Evolutionary conservation across 2,113 vertebrate genomes (phyloP).

Genomic region (Psilopogon haemacephalus): DNA sequence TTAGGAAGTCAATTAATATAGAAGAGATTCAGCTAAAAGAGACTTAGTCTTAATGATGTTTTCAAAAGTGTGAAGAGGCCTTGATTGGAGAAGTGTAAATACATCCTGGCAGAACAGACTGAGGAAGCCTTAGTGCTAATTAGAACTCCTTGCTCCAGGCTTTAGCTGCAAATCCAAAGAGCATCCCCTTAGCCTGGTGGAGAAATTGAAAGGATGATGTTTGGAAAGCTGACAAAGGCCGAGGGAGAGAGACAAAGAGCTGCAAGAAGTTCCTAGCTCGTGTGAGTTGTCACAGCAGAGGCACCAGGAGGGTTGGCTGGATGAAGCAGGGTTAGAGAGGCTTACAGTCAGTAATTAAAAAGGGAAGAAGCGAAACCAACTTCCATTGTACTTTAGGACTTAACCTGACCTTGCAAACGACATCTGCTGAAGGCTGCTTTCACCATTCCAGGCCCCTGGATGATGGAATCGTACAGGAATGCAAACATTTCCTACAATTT

Average conservation of each 20-base stretch:
- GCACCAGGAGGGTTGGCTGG: background rate
- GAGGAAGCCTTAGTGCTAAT: background rate
- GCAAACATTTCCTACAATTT: constrained; percentile 63
- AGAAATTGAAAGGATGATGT: background rate
- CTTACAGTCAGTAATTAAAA: background rate
- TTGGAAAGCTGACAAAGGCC: background rate
- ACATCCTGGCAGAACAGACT: background rate
- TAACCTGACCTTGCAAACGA: constrained; percentile 30
- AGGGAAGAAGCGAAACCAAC: background rate
- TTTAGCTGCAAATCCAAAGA: background rate
- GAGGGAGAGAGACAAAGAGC: background rate
- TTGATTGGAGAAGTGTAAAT: constrained; percentile 8
- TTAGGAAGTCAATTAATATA: background rate
- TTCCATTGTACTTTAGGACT: background rate
- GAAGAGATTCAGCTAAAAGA: constrained; percentile 3
- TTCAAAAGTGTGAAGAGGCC: constrained; percentile 6
- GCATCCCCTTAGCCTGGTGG: background rate
- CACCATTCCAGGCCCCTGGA: constrained; percentile 4
- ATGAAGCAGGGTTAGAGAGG: background rate
- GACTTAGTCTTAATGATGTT: constrained; percentile 14
- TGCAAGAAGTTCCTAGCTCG: background rate
- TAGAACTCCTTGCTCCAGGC: background rate
- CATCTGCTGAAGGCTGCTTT: constrained; percentile 41
- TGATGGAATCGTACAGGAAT: constrained; percentile 48
- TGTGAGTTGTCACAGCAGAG: background rate